Evolutionary conservation across 2,113 vertebrate genomes (phyloP).

Genomic region (Lathamus discolor): DNA sequence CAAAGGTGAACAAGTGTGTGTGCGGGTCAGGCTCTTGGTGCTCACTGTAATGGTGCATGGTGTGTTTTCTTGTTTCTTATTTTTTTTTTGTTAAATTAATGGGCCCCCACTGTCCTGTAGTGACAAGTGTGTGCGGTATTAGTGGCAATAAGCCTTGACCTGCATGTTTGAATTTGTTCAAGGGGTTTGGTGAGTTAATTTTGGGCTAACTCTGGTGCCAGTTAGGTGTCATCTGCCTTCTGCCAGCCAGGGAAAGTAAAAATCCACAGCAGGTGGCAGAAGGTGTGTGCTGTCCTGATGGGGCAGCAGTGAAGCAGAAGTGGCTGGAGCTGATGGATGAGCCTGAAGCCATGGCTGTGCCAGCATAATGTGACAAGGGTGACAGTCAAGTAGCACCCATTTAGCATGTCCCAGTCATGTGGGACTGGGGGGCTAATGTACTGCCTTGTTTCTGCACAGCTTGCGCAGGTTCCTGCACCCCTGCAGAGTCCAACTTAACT

Average conservation of each 20-base stretch:
- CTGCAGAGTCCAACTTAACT: not conserved
- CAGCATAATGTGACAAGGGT: not conserved
- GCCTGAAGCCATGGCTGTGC: not conserved
- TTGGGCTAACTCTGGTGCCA: not conserved
- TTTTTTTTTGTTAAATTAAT: not conserved
- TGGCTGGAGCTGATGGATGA: accelerated
- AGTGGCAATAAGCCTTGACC: not conserved
- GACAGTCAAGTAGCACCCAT: not conserved
- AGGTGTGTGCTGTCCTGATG: not conserved
- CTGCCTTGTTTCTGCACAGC: not conserved
- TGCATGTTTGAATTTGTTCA: not conserved
- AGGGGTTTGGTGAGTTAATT: not conserved
- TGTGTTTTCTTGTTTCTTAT: not conserved
- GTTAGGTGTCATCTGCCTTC: not conserved
- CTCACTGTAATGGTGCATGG: not conserved
- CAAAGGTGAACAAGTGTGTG: not conserved
- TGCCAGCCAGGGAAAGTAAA: accelerated
- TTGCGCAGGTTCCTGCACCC: not conserved
- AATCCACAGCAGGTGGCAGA: not conserved
- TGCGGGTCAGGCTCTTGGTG: not conserved
- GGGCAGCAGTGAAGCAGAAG: not conserved
- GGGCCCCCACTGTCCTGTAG: not conserved
- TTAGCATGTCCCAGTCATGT: accelerated
- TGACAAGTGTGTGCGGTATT: not conserved
- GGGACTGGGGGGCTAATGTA: too few relatives aligned